Percentiles rank a stretch among this genome's conserved stretches.
Evolutionary conservation across 1,140 invertebrate genomes (phyloP).

Genomic region (Episyrphus balteatus): DNA sequence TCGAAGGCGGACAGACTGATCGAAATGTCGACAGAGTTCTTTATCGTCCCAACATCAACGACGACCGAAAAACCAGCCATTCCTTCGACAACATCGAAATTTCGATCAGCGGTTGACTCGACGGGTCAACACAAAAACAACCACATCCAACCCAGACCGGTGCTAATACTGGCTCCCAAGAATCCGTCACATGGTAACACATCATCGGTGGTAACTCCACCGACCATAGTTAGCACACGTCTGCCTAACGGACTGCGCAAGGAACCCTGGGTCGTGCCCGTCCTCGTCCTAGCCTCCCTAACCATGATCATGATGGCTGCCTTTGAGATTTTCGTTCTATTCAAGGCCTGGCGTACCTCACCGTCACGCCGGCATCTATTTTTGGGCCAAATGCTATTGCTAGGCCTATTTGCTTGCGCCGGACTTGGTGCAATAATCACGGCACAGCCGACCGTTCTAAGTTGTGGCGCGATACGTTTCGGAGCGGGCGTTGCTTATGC

Average conservation of each 20-base stretch:
- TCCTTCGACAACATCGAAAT: constrained; percentile 4
- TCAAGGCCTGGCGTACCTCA: constrained; percentile 72
- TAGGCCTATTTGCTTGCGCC: constrained; percentile 76
- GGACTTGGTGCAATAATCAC: constrained; percentile 68
- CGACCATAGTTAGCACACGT: constrained; percentile 26
- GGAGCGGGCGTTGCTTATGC: constrained; percentile 77
- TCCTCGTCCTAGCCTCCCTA: constrained; percentile 64
- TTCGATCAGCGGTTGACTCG: neutral
- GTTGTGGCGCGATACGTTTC: constrained; percentile 74
- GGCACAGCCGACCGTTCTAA: constrained; percentile 63
- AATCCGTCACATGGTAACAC: constrained; percentile 5
- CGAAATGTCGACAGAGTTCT: constrained; percentile 68
- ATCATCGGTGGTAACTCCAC: constrained; percentile 15
- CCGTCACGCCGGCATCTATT: constrained; percentile 78
- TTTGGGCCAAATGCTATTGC: constrained; percentile 78
- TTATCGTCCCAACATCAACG: constrained; percentile 47
- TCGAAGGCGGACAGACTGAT: constrained; percentile 45
- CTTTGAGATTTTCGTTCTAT: constrained; percentile 83
- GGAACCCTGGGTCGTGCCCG: constrained; percentile 76
- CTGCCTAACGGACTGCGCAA: constrained; percentile 42
- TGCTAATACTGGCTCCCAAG: constrained; percentile 9
- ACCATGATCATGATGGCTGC: constrained; percentile 69
- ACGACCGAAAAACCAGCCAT: constrained; percentile 13
- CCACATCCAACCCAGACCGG: constrained; percentile 20
- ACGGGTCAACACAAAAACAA: constrained; percentile 4